phyloP scores from a whole-genome alignment of 2,888 invertebrate genomes.

The Stenodera caucasica region DNA sequence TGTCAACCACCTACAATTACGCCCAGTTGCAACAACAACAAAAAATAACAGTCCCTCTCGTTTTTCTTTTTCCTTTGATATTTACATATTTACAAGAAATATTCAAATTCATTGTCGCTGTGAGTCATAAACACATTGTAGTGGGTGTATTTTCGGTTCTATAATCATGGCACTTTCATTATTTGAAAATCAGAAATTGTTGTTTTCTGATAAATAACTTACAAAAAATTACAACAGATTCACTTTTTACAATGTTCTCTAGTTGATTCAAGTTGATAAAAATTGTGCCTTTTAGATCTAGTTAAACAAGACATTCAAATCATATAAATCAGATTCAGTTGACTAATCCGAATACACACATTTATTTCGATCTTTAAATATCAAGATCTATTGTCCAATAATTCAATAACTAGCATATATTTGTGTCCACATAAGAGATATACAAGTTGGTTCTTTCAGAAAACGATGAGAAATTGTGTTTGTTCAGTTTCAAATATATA shows the following conservation, averaged over 20 bases:
- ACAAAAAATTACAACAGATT: background rate
- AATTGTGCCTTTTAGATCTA: background rate
- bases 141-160: background rate
- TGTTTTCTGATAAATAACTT: too few species aligned
- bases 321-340: background rate
- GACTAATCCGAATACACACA: background rate
- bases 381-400: background rate
- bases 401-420: background rate
- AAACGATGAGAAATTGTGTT: background rate
- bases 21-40: conserved; percentile 16
- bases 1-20: conserved; percentile 24
- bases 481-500: too few species aligned
- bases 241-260: too few species aligned
- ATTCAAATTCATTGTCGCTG: background rate
- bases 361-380: background rate
- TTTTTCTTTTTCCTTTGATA: background rate
- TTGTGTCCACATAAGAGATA: too few species aligned
- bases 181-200: background rate
- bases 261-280: too few species aligned
- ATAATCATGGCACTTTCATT: background rate
- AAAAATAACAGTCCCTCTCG: background rate
- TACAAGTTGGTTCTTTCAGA: background rate
- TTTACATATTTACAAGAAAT: background rate
- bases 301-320: background rate
- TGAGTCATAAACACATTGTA: background rate